A percentile compares a stretch with the other conserved stretches of the same genome.
Conservation (phyloP, 2,888 invertebrate species). For the Aelia acuminata region DNA sequence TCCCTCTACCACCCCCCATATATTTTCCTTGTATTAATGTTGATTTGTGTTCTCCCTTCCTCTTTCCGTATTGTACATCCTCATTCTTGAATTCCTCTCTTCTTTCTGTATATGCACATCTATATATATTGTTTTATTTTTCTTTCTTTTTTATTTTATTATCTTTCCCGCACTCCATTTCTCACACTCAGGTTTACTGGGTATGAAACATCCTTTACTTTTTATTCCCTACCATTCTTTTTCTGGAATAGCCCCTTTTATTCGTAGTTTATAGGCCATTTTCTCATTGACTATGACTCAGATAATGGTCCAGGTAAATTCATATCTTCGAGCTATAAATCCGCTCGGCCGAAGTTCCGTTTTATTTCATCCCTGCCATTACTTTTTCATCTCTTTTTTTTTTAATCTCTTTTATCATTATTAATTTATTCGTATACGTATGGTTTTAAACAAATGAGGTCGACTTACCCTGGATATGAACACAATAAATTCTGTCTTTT, state of each 20-base stretch:
- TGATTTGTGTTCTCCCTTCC: slow-evolving; percentile 6
- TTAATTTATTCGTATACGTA: neutral
- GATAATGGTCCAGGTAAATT: neutral
- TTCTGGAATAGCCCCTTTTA: slow-evolving; percentile 21
- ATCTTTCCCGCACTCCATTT: neutral
- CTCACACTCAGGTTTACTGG: neutral
- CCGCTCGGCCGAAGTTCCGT: neutral
- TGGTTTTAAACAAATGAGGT: no score
- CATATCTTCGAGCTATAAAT: neutral
- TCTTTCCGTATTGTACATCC: neutral
- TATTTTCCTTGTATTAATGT: neutral
- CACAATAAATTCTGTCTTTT: no score
- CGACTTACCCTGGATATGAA: no score
- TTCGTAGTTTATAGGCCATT: neutral
- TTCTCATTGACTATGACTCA: neutral
- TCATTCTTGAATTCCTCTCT: neutral
- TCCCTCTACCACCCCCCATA: neutral
- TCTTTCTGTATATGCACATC: neutral
- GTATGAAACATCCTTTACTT: slow-evolving; percentile 1
- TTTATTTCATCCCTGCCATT: neutral
- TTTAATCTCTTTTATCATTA: neutral
- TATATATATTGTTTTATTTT: slow-evolving; percentile 19
- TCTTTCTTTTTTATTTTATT: no score
- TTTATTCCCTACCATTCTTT: slow-evolving; percentile 6
- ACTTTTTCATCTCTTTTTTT: neutral